Conservation (phyloP, 2,113 vertebrate genomes). For the Psittacus erithacus region DNA sequence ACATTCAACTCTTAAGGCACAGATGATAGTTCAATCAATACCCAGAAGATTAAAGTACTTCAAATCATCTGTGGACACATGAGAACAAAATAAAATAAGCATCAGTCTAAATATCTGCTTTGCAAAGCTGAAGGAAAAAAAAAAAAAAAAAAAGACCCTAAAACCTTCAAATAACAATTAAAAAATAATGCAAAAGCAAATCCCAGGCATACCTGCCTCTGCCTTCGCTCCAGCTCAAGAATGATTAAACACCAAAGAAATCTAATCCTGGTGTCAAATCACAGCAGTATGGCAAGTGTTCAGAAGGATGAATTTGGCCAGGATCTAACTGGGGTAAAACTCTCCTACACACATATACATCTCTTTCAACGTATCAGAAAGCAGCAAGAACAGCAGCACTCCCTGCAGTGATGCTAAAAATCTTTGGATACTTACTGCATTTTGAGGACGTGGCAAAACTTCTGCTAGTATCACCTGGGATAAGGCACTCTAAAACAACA, state of each 20-base stretch:
- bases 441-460: not conserved
- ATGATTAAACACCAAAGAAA: not conserved
- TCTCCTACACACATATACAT: rapidly evolving
- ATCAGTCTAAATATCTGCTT: not conserved
- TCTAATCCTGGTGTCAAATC: not conserved
- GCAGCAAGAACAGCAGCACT: not conserved
- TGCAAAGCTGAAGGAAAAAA: not conserved
- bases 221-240: not conserved
- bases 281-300: not conserved
- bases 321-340: not conserved
- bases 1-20: not conserved
- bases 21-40: not conserved
- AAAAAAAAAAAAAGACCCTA: not conserved
- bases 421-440: not conserved
- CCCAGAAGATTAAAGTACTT: not conserved
- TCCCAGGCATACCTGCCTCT: not conserved
- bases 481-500: not conserved
- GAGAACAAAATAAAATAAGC: not conserved
- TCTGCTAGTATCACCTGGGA: not conserved
- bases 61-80: not conserved
- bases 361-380: not conserved
- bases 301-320: not conserved
- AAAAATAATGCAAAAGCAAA: not conserved
- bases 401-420: not conserved
- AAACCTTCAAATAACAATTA: not conserved